These are phyloP conservation scores for Tenthredo amoena DNA, from an alignment of 2,888 invertebrate genomes.

Conservation along the genomic window DNA sequence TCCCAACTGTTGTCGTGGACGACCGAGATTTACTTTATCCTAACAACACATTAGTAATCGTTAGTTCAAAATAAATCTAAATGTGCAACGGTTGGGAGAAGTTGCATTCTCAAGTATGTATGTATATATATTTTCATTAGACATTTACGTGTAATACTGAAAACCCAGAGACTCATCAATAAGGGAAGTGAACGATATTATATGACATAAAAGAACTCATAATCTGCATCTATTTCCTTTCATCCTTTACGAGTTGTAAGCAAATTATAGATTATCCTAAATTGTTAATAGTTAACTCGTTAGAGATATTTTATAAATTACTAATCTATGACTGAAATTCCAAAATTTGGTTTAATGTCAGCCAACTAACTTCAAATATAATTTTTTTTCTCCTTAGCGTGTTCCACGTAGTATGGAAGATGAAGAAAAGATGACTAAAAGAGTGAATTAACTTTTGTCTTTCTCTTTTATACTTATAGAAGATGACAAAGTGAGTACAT, in stretches of 20 bases:
- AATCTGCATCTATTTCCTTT: constrained; percentile 63
- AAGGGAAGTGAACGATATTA: not conserved
- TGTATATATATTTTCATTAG: constrained; percentile 60
- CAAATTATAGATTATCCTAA: constrained; percentile 42
- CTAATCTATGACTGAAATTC: constrained; percentile 52
- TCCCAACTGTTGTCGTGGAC: constrained; percentile 54
- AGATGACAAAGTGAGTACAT: constrained; percentile 19
- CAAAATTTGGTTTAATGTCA: not conserved
- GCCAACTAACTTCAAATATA: constrained; percentile 35
- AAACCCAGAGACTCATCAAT: constrained; percentile 63
- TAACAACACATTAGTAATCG: constrained; percentile 7
- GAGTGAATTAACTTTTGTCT: constrained; percentile 1
- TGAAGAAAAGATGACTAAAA: not conserved
- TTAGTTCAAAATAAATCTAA: constrained; percentile 55
- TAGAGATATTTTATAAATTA: constrained; percentile 52
- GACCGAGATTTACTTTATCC: constrained; percentile 46
- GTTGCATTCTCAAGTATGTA: not conserved
- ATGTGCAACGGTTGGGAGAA: constrained; percentile 57
- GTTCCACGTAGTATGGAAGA: constrained; percentile 13
- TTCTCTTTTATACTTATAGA: not conserved
- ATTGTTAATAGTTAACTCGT: constrained; percentile 47
- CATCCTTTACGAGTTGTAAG: constrained; percentile 63
- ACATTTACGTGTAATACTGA: constrained; percentile 69
- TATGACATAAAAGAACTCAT: constrained; percentile 22
- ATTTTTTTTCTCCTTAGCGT: constrained; percentile 4